Percentiles rank a stretch among this genome's conserved stretches.
phyloP scores from a whole-genome alignment of 2,888 invertebrate genomes.

The Diaphora mendica region DNA sequence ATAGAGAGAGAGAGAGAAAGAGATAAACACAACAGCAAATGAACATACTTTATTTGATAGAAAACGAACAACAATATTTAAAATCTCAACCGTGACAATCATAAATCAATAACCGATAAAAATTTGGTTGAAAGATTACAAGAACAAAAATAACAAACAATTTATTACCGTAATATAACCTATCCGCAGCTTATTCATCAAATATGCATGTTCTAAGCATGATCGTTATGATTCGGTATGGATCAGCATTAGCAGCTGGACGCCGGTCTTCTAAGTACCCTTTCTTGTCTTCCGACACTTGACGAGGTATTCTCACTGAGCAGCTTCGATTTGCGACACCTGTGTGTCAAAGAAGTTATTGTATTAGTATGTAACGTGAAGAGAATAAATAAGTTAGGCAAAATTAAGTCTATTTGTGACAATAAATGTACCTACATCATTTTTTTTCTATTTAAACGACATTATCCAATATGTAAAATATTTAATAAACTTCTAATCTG shows the following conservation, averaged over 20 bases:
- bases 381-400: too few relatives aligned
- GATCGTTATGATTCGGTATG: conserved; percentile 93
- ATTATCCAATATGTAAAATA: too few relatives aligned
- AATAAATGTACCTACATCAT: too few relatives aligned
- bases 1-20: neutral
- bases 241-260: conserved; percentile 96
- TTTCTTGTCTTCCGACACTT: conserved; percentile 95
- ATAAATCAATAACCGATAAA: too few relatives aligned
- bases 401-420: too few relatives aligned
- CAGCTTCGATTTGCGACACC: conserved; percentile 97
- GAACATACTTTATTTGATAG: neutral
- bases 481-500: neutral
- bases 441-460: too few relatives aligned
- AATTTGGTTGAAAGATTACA: neutral
- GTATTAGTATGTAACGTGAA: neutral
- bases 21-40: neutral
- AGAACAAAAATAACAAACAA: neutral
- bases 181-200: conserved; percentile 86
- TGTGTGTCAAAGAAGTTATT: conserved; percentile 48
- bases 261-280: conserved; percentile 98
- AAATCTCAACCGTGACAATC: neutral
- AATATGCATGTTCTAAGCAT: conserved; percentile 93
- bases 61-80: neutral
- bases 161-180: neutral
- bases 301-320: conserved; percentile 96